These are phyloP conservation scores for Shargacucullia verbasci DNA, from an alignment of 2,888 invertebrate species.

Conservation along the genomic window DNA sequence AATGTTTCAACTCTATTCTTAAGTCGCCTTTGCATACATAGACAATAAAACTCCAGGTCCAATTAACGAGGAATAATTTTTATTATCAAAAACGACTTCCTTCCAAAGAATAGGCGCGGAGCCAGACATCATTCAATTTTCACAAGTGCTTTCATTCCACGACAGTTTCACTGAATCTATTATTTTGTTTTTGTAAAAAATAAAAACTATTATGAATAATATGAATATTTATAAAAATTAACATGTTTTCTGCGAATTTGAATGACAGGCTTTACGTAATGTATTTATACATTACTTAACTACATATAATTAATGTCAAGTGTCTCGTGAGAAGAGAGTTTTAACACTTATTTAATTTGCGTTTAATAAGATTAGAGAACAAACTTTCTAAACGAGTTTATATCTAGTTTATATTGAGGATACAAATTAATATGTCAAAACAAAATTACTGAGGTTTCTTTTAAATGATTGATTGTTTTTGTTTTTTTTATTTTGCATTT, in stretches of 20 bases:
- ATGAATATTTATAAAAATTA: conserved; percentile 5
- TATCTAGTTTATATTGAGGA: neutral
- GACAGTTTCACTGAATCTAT: conserved; percentile 7
- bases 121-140: conserved; percentile 15
- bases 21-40: too few relatives aligned
- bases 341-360: conserved; percentile 6
- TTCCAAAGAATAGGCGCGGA: conserved; percentile 9
- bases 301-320: conserved; percentile 6
- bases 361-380: neutral
- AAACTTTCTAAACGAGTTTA: conserved; percentile 16
- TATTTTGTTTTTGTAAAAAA: conserved; percentile 1
- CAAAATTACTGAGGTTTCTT: neutral
- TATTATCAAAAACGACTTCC: conserved; percentile 1
- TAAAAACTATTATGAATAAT: conserved; percentile 15
- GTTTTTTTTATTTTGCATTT: too few relatives aligned
- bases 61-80: neutral
- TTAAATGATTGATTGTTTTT: neutral
- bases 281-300: neutral
- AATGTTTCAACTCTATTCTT: too few relatives aligned
- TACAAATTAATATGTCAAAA: neutral
- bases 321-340: neutral
- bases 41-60: too few relatives aligned
- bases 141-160: conserved; percentile 19
- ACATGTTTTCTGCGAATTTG: conserved; percentile 14
- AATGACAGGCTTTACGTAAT: conserved; percentile 1